Evolutionary conservation across 1,140 invertebrate genomes (phyloP).

Genomic region (Drosophila mayri): DNA sequence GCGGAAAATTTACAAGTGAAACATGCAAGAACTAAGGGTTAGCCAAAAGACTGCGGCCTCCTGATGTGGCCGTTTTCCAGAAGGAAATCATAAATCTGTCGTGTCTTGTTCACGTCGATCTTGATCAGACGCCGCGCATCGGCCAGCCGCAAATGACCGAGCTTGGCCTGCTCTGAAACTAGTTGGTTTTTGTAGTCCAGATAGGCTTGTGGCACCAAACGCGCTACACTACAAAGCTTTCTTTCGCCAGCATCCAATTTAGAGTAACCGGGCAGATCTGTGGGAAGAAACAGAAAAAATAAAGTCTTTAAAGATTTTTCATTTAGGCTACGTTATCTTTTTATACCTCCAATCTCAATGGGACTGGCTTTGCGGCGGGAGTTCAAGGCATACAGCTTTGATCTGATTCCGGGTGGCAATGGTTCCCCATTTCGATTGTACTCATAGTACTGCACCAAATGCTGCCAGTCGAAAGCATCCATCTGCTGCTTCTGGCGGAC

Average conservation of each 20-base stretch:
- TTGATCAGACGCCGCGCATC: slow-evolving; percentile 93
- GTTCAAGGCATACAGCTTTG: slow-evolving; percentile 70
- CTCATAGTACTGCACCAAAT: slow-evolving; percentile 76
- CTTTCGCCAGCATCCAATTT: slow-evolving; percentile 90
- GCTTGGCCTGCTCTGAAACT: slow-evolving; percentile 90
- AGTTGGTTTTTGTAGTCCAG: slow-evolving; percentile 91
- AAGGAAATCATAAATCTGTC: slow-evolving; percentile 95
- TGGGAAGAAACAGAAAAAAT: slow-evolving; percentile 37
- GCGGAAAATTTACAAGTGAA: slow-evolving; percentile 71
- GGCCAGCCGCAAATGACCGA: slow-evolving; percentile 89
- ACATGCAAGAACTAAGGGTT: slow-evolving; percentile 24
- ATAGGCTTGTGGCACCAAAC: slow-evolving; percentile 91
- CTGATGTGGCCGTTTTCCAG: slow-evolving; percentile 89
- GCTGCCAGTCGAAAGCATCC: slow-evolving; percentile 84
- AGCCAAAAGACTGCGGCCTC: slow-evolving; percentile 82
- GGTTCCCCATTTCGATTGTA: slow-evolving; percentile 42
- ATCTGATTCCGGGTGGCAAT: slow-evolving; percentile 42
- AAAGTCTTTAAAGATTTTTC: background rate
- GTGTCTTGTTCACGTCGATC: slow-evolving; percentile 97
- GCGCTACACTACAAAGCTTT: slow-evolving; percentile 90
- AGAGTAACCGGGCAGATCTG: slow-evolving; percentile 91
- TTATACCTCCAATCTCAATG: slow-evolving; percentile 87
- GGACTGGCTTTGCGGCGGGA: slow-evolving; percentile 85
- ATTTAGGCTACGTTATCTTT: too few species aligned
- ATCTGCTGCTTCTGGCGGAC: slow-evolving; percentile 66